Base-by-base conservation (phyloP, 2,113 vertebrate species). In the Castor canadensis region DNA sequence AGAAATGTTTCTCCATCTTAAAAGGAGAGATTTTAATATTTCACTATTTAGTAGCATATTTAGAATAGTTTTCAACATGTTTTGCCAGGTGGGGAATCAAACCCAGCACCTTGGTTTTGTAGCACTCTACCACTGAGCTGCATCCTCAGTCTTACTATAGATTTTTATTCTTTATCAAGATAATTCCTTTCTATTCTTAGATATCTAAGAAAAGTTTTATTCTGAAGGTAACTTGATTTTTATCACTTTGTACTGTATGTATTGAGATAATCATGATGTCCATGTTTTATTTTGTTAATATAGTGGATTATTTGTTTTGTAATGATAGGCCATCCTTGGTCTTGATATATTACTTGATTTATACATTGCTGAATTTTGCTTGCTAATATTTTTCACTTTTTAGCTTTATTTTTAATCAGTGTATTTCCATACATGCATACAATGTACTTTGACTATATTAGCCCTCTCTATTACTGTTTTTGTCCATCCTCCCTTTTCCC, bases 361-460 rank as follows among this genome's bases (percentile, higher is more conserved):
- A 82, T 49, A n/a, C 24, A 58, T 75, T 49, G 49, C n/a, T 82
- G 6, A 90, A 84, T 73, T 73, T 90, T 49, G 30, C 11, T 88
- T 85, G 45, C 38, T 89, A 89, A 80, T 69, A 79, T 92, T 92
- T 92, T 49, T 56, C n/a, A n/a, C 54, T 56, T 12, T 56, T 56
- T 56, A 56, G 54, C 54, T 56, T 56, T 56, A n/a, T n/a, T n/a
- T n/a, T n/a, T n/a, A n/a, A n/a, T n/a, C n/a, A n/a, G n/a, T n/a
- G n/a, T n/a, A n/a, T n/a, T n/a, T n/a, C n/a, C n/a, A n/a, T n/a
- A n/a, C n/a, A n/a, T n/a, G n/a, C n/a, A n/a, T n/a, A n/a, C n/a
- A n/a, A n/a, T n/a, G n/a, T n/a, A n/a, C n/a, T n/a, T n/a, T n/a
- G n/a, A n/a, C n/a, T n/a, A n/a, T n/a, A n/a, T n/a, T n/a, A n/a